Evolutionary conservation across 1,140 invertebrate genomes (phyloP), one percentile per base, ranked within the genome.

Genomic region (Lethrus apterus): DNA sequence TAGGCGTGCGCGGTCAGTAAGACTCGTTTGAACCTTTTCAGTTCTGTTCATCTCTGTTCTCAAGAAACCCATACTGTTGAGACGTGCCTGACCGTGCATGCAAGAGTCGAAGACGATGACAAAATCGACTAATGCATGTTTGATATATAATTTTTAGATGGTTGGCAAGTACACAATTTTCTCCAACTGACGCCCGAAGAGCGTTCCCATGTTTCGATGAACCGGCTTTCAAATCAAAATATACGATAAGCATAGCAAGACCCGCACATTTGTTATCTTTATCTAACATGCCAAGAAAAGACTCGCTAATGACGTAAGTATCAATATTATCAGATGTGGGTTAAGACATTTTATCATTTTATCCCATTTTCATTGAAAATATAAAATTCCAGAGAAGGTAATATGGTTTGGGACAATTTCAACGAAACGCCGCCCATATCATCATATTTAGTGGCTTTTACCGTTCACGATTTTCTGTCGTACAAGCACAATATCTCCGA

Each of bases 131-230:
- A n/a, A n/a, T n/a, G n/a, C n/a, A n/a, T 33, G n/a, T 40, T 21
- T 18, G 15, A 21, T 2, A 21, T 23, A 18, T 11, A 9, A 52
- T 23, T 69, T 68, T 29, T 42, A 80, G 81, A 58, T 79, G 76
- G 73, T 63, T 84, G 50, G 80, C 71, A 0, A 77, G 79, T 1
- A 89, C 88, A 0, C 87, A 93, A 55, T 92, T 94, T 59, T 78
- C 92, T 55, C 83, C 87, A 0, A 76, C 79, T 5, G 76, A 85
- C 54, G 90, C 91, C 0, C 74, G 91, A 20, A 71, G 78, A 53
- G 87, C 86, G 0, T 94, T 93, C 58, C 91, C 91, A 2, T 91
- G 86, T 58, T 93, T 90, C 62, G 90, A 94, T 57, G 90, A 94
- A 56, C 91, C 91, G 1, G 68, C 74, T 7, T 86, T 89, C 48